Evolutionary conservation across 1,140 invertebrate genomes (phyloP).

Genomic region (Epicauta chinensis): DNA sequence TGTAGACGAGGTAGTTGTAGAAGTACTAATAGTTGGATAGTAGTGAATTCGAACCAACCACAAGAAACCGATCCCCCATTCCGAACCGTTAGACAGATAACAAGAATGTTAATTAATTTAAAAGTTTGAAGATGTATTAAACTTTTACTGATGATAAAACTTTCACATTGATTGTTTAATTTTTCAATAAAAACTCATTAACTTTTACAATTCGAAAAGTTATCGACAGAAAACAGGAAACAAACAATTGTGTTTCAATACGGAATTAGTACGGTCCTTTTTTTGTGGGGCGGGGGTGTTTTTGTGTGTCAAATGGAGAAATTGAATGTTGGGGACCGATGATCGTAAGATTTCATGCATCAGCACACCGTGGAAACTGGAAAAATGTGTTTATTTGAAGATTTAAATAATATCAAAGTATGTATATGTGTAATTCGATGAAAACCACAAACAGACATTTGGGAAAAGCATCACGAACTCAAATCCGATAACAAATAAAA

Average conservation of each 20-base stretch:
- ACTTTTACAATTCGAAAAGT: too few relatives aligned
- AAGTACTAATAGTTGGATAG: neutral
- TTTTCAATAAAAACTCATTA: constrained; percentile 17
- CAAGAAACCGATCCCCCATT: constrained; percentile 29
- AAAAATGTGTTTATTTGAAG: constrained; percentile 16
- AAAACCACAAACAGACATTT: constrained; percentile 39
- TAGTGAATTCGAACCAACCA: constrained; percentile 8
- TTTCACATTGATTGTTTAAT: constrained; percentile 7
- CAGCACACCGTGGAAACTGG: neutral
- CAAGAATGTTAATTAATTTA: constrained; percentile 34
- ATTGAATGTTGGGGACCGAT: too few relatives aligned
- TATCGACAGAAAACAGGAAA: too few relatives aligned
- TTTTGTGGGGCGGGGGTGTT: too few relatives aligned
- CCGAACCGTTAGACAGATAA: constrained; percentile 29
- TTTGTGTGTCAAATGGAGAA: too few relatives aligned
- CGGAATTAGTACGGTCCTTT: too few relatives aligned
- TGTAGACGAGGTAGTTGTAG: neutral
- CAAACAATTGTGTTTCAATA: too few relatives aligned
- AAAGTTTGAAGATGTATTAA: constrained; percentile 25
- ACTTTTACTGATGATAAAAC: constrained; percentile 21
- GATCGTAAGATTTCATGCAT: too few relatives aligned
- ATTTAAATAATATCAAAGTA: constrained; percentile 25
- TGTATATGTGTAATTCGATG: constrained; percentile 36
- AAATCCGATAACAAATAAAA: constrained; percentile 45
- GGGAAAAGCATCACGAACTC: constrained; percentile 41